phyloP scores from a whole-genome alignment of 2,888 invertebrate genomes.

The Dolomedes plantarius region DNA sequence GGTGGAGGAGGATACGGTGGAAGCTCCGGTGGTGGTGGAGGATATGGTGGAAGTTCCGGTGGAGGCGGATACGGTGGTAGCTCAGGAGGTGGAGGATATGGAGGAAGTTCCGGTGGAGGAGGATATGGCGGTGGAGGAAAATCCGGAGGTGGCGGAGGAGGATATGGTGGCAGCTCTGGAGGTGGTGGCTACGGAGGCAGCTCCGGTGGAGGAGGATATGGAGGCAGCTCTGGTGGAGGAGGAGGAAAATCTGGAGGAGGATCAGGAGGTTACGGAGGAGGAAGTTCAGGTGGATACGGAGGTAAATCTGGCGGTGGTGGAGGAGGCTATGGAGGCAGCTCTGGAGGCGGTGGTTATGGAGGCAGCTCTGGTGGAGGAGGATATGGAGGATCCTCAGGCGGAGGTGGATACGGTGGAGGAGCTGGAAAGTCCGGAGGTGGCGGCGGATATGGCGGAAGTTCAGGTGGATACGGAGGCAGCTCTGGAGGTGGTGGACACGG shows the following conservation, averaged over 20 bases:
- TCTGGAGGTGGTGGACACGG: constrained; percentile 39
- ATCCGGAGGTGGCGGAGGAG: constrained; percentile 27
- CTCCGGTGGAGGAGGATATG: constrained; percentile 22
- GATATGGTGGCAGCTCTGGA: constrained; percentile 12
- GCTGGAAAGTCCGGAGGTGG: constrained; percentile 28
- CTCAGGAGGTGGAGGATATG: constrained; percentile 45
- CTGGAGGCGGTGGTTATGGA: constrained; percentile 2
- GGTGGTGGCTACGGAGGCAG: constrained; percentile 22
- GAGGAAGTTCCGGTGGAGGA: constrained; percentile 37
- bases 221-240: constrained; percentile 19
- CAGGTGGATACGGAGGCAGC: constrained; percentile 8
- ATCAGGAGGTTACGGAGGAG: constrained; percentile 19
- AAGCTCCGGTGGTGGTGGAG: constrained; percentile 46
- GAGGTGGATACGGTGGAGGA: constrained; percentile 26
- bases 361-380: constrained; percentile 28
- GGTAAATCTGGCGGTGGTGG: constrained; percentile 34
- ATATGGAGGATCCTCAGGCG: constrained; percentile 22
- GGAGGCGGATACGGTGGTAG: constrained; percentile 49
- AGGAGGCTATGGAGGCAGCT: constrained; percentile 21
- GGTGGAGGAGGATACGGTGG: constrained; percentile 53
- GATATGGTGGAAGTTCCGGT: constrained; percentile 46
- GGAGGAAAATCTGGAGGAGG: constrained; percentile 27
- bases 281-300: constrained; percentile 17
- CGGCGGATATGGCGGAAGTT: constrained; percentile 17
- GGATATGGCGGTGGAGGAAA: constrained; percentile 40